These are phyloP conservation scores for Cantharis nigra DNA, from an alignment of 2,888 invertebrate genomes.

Conservation along the genomic window DNA sequence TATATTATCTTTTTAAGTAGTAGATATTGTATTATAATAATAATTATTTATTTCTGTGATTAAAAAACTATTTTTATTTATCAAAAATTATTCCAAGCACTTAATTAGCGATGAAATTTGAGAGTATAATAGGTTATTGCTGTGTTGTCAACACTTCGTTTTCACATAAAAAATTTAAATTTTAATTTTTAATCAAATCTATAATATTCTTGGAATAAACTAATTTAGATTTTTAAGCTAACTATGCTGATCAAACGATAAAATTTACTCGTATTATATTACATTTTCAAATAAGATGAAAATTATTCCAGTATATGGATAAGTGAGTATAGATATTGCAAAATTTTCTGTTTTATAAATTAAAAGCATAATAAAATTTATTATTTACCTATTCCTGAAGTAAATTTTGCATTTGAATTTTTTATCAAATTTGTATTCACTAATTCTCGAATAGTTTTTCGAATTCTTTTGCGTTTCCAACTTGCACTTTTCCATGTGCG, in stretches of 20 bases:
- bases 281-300: neutral
- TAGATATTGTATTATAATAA: neutral
- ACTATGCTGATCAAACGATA: neutral
- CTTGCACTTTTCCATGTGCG: slow-evolving; percentile 32
- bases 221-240: neutral
- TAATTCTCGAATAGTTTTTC: slow-evolving; percentile 21
- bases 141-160: neutral
- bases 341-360: neutral
- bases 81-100: neutral
- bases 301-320: neutral
- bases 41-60: neutral
- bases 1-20: too few relatives aligned
- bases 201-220: neutral
- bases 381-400: slow-evolving; percentile 31
- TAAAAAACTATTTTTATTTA: neutral
- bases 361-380: neutral
- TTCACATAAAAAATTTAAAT: neutral
- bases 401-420: slow-evolving; percentile 17
- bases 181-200: neutral
- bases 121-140: neutral
- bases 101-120: neutral
- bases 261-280: neutral
- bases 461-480: slow-evolving; percentile 25
- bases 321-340: neutral
- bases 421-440: slow-evolving; percentile 16